These are phyloP conservation scores for Halichoeres trimaculatus DNA, from an alignment of 2,113 vertebrate genomes.

Conservation along the genomic window DNA sequence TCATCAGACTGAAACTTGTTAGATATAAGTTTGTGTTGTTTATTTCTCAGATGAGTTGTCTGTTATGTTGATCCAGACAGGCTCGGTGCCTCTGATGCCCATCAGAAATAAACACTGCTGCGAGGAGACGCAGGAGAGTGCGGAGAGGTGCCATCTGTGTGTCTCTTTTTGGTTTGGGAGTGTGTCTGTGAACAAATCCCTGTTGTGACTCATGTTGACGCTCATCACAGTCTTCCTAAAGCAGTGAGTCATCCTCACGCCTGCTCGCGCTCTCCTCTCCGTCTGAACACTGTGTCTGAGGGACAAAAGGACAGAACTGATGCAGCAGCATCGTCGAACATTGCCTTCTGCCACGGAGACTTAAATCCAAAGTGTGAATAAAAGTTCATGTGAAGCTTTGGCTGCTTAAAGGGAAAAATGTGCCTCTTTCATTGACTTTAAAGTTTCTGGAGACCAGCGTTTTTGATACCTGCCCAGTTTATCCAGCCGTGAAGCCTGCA, in stretches of 20 bases:
- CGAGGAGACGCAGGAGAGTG: constrained; percentile 24
- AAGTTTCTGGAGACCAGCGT: constrained; percentile 22
- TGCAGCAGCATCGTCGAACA: constrained; percentile 27
- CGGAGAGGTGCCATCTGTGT: constrained; percentile 72
- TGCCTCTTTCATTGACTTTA: constrained; percentile 36
- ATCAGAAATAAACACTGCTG: constrained; percentile 46
- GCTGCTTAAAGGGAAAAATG: constrained; percentile 15
- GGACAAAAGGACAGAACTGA: constrained; percentile 47
- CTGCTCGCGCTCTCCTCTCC: constrained; percentile 47
- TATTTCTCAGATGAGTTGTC: not conserved
- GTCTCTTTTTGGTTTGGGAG: constrained; percentile 51
- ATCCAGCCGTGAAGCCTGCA: constrained; percentile 40
- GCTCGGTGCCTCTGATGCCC: constrained; percentile 32
- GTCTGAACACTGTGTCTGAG: constrained; percentile 59
- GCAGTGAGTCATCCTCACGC: constrained; percentile 71
- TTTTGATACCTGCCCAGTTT: constrained; percentile 50
- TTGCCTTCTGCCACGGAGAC: constrained; percentile 3
- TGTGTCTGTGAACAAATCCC: constrained; percentile 63
- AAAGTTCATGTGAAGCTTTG: not conserved
- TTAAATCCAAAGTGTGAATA: constrained; percentile 22
- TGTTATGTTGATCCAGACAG: constrained; percentile 2
- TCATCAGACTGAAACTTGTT: not conserved
- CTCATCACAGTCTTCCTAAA: constrained; percentile 69
- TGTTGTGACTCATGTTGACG: constrained; percentile 70
- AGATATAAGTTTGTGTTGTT: not conserved